Evolutionary conservation across 2,888 invertebrate genomes (phyloP).

Genomic region (Bruchidius siliquastri): DNA sequence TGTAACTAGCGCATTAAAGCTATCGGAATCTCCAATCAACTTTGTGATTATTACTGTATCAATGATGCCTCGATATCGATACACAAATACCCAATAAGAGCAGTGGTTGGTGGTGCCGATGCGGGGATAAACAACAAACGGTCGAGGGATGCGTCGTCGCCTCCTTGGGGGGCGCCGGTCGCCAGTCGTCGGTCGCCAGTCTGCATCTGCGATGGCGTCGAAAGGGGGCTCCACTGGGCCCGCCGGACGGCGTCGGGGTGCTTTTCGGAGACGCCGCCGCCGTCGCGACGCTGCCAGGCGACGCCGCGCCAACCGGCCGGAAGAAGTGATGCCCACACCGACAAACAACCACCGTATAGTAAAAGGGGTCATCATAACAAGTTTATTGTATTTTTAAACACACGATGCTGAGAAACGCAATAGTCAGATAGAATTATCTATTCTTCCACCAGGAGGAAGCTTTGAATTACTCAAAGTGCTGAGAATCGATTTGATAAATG

Average conservation of each 20-base stretch:
- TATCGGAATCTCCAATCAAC: no score
- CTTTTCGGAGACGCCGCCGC: constrained; percentile 39
- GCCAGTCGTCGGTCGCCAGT: constrained; percentile 28
- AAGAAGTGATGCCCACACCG: background rate
- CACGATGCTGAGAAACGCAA: constrained; percentile 25
- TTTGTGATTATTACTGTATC: no score
- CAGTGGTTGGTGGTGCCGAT: background rate
- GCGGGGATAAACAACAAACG: background rate
- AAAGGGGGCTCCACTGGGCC: constrained; percentile 3
- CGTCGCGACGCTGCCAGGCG: constrained; percentile 28
- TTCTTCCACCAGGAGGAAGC: no score
- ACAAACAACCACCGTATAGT: background rate
- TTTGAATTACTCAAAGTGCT: no score
- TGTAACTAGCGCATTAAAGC: no score
- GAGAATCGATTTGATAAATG: no score
- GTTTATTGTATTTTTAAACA: background rate
- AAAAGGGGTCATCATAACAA: background rate
- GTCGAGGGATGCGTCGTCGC: background rate
- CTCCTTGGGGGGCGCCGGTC: background rate
- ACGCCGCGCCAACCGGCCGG: constrained; percentile 26
- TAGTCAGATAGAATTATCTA: no score
- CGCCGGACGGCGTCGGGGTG: constrained; percentile 34
- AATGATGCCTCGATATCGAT: background rate
- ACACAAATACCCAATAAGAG: background rate
- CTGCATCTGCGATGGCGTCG: constrained; percentile 32